A percentile compares a stretch with the other conserved stretches of the same genome.
Conservation (phyloP, 2,113 vertebrate genomes). For the Phyllostomus hastatus region DNA sequence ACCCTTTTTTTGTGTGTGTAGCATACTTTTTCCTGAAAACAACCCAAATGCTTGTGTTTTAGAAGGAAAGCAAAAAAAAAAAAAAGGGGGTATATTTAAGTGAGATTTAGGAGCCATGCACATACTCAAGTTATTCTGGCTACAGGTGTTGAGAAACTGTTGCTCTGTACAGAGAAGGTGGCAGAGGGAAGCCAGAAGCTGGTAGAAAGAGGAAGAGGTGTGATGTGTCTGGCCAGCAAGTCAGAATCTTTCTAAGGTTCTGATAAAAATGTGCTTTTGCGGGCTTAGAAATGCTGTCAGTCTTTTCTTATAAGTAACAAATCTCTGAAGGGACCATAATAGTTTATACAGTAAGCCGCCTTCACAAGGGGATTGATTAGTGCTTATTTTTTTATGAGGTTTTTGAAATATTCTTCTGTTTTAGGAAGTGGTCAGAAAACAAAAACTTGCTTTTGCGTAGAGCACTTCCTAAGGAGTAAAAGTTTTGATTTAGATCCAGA, state of each 20-base stretch:
- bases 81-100: not conserved
- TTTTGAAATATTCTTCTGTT: not conserved
- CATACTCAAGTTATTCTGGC: not conserved
- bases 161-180: not conserved
- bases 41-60: not conserved
- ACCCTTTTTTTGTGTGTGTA: not conserved
- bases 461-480: not conserved
- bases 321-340: not conserved
- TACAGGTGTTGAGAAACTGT: not conserved
- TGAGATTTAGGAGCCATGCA: not conserved
- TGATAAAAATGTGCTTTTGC: not conserved
- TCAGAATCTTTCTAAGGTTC: not conserved
- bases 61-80: not conserved
- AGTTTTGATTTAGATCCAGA: not conserved
- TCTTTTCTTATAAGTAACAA: not conserved
- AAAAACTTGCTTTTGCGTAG: not conserved
- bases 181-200: not conserved
- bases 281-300: not conserved
- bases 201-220: not conserved
- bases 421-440: not conserved
- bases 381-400: not conserved
- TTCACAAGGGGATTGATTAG: not conserved
- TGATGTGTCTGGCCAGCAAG: not conserved
- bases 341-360: not conserved
- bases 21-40: constrained; percentile 7